These are phyloP conservation scores for Hiodon tergisus DNA, from an alignment of 2,113 vertebrate genomes.

Conservation along the genomic window DNA sequence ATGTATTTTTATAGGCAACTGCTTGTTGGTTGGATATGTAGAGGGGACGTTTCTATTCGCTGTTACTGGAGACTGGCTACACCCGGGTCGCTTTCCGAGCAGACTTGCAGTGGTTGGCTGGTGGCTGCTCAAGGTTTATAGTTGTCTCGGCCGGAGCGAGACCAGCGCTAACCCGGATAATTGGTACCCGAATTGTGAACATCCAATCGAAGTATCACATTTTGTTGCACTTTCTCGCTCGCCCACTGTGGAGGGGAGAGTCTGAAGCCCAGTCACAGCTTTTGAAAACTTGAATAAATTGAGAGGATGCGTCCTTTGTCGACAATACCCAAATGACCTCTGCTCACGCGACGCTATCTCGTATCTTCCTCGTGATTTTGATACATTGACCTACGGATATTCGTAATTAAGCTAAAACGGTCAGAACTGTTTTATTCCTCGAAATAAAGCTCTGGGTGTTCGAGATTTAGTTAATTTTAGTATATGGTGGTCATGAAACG, in stretches of 20 bases:
- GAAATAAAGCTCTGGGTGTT: neutral
- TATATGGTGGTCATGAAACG: neutral
- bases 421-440: neutral
- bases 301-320: neutral
- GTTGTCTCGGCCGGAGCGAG: no score
- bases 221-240: neutral
- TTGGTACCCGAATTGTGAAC: neutral
- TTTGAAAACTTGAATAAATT: neutral
- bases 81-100: no score
- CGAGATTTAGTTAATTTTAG: no score
- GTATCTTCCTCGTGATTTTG: slow-evolving; percentile 1
- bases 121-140: neutral
- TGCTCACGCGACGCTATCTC: neutral
- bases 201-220: neutral
- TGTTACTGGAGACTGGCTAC: neutral
- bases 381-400: slow-evolving; percentile 26
- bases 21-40: neutral
- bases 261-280: neutral
- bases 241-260: neutral
- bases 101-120: neutral
- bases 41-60: neutral
- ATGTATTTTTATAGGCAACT: neutral
- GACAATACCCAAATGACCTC: neutral
- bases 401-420: slow-evolving; percentile 24
- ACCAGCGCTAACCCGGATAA: no score